These are phyloP conservation scores for Dreissena polymorpha DNA, from an alignment of 1,140 invertebrate species.

Conservation along the genomic window DNA sequence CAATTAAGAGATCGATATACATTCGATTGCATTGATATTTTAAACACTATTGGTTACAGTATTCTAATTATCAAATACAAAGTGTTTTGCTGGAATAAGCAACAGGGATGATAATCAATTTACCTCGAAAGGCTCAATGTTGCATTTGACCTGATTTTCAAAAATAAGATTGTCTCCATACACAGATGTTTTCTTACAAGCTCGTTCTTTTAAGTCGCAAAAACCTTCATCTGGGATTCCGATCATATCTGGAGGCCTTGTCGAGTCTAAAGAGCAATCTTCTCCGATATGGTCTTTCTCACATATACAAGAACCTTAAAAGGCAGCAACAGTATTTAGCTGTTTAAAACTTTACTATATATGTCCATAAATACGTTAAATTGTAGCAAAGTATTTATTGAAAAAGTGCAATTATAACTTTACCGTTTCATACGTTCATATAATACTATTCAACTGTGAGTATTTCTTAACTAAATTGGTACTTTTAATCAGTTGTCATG, in stretches of 20 bases:
- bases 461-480: no score
- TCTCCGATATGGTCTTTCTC: neutral
- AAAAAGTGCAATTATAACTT: no score
- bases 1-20: no score
- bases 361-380: neutral
- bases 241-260: neutral
- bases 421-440: neutral
- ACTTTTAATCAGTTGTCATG: no score
- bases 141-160: neutral
- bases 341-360: neutral
- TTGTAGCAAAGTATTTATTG: no score
- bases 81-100: no score
- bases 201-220: conserved; percentile 7
- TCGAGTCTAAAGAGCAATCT: conserved; percentile 4
- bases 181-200: conserved; percentile 20
- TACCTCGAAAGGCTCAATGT: neutral
- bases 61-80: neutral
- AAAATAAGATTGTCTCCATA: neutral
- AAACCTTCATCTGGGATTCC: conserved; percentile 15
- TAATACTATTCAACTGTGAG: neutral
- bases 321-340: neutral
- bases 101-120: neutral
- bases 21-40: neutral
- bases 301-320: conserved; percentile 1
- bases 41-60: neutral